A percentile compares a stretch with the other conserved stretches of the same genome.
phyloP scores from a whole-genome alignment of 1,140 invertebrate species.

The Vollenhovia emeryi region DNA sequence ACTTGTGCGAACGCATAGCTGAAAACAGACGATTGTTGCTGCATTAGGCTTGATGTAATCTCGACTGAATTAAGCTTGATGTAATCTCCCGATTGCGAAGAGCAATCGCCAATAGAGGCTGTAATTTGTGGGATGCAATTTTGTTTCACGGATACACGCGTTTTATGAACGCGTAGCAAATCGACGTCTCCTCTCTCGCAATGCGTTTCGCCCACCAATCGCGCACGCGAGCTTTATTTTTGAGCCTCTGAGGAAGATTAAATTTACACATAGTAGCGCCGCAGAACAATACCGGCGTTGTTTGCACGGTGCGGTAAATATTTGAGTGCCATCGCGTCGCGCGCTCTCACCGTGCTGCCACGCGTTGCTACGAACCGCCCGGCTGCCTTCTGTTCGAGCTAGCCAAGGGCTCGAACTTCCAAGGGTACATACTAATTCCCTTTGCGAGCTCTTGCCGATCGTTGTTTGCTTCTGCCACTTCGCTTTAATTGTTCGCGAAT shows the following conservation, averaged over 20 bases:
- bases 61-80: background rate
- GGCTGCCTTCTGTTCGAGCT: conserved; percentile 65
- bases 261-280: conserved; percentile 85
- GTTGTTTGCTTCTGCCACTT: conserved; percentile 83
- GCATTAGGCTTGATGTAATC: background rate
- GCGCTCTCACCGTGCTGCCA: conserved; percentile 36
- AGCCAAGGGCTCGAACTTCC: conserved; percentile 61
- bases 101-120: background rate
- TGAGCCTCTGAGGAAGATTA: conserved; percentile 78
- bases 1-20: too few relatives aligned
- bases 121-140: background rate
- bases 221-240: conserved; percentile 68
- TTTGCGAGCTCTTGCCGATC: conserved; percentile 76
- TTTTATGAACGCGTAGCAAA: background rate
- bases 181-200: background rate
- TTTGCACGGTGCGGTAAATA: conserved; percentile 82
- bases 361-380: background rate
- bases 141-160: background rate
- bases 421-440: conserved; percentile 68
- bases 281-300: conserved; percentile 81
- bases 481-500: conserved; percentile 83
- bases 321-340: conserved; percentile 78
- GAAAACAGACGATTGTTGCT: too few relatives aligned
- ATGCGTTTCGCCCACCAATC: background rate
- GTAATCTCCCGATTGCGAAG: background rate